phyloP scores from a whole-genome alignment of 2,888 invertebrate genomes.

The Copidosoma aretas region DNA sequence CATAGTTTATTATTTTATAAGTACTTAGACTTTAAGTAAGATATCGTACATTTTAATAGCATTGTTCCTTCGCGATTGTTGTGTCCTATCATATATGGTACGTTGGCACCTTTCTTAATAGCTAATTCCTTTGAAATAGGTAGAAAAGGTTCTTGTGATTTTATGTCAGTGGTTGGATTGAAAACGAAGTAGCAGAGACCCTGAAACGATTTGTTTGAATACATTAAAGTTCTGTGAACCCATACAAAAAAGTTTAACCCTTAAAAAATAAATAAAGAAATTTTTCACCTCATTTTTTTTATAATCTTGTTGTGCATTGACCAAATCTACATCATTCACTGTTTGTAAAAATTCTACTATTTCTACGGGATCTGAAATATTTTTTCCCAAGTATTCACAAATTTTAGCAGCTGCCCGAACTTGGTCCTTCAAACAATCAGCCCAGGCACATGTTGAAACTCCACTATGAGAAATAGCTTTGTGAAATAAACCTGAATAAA shows the following conservation, averaged over 20 bases:
- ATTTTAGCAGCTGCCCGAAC: slow-evolving; percentile 34
- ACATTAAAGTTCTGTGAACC: neutral
- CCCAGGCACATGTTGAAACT: slow-evolving; percentile 46
- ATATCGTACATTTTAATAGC: neutral
- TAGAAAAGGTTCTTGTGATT: slow-evolving; percentile 22
- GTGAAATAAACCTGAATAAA: slow-evolving; percentile 50
- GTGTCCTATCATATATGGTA: slow-evolving; percentile 16
- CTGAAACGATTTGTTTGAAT: neutral
- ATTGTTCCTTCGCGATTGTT: slow-evolving; percentile 32
- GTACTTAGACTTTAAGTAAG: neutral
- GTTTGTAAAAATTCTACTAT: slow-evolving; percentile 3
- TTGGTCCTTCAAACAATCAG: slow-evolving; percentile 12
- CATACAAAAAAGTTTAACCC: neutral
- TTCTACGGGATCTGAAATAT: neutral
- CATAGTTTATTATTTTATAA: neutral
- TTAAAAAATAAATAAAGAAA: neutral
- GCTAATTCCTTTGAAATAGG: slow-evolving; percentile 2
- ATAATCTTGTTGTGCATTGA: neutral
- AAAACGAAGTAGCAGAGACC: neutral
- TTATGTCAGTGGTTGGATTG: slow-evolving; percentile 4
- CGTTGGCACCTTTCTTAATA: slow-evolving; percentile 1
- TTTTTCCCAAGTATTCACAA: slow-evolving; percentile 14
- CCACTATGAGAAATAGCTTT: slow-evolving; percentile 53
- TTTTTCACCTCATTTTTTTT: neutral
- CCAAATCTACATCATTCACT: neutral